Percentiles rank a stretch among this genome's conserved stretches.
Conservation (phyloP, 2,113 vertebrate genomes). For the Conger conger region DNA sequence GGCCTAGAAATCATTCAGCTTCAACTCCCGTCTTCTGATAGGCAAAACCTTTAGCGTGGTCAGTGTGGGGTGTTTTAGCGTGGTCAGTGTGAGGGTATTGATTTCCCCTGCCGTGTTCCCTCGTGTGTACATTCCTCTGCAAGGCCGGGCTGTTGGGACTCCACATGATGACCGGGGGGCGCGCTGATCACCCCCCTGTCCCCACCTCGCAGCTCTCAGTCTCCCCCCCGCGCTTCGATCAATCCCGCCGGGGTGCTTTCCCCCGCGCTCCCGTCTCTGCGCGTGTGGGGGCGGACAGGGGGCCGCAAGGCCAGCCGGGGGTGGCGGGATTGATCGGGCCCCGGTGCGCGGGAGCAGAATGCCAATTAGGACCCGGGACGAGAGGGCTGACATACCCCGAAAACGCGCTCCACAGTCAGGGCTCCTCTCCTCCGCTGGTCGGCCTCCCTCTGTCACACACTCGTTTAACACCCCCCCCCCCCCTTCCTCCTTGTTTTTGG, state of each 20-base stretch:
- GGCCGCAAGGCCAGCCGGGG: not conserved
- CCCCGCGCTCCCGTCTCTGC: not conserved
- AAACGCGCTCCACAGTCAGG: slow-evolving; percentile 1
- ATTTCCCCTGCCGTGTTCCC: slow-evolving; percentile 52
- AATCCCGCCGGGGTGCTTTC: slow-evolving; percentile 22
- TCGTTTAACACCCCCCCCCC: not conserved
- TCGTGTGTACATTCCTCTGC: slow-evolving; percentile 43
- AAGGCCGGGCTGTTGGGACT: slow-evolving; percentile 57
- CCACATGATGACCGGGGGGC: slow-evolving; percentile 46
- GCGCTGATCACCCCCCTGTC: not conserved
- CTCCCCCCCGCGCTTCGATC: slow-evolving; percentile 37
- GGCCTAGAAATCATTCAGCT: slow-evolving; percentile 19
- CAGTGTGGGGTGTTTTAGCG: slow-evolving; percentile 32
- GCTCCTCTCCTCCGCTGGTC: not conserved
- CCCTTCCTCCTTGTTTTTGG: not conserved
- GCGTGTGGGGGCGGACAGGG: not conserved
- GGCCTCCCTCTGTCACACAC: too few species aligned
- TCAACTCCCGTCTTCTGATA: slow-evolving; percentile 51
- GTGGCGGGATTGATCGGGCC: slow-evolving; percentile 4
- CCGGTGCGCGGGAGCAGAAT: slow-evolving; percentile 29
- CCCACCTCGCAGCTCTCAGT: not conserved
- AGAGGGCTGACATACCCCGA: slow-evolving; percentile 20
- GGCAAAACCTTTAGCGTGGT: slow-evolving; percentile 37
- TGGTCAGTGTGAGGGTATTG: slow-evolving; percentile 41
- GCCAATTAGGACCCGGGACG: slow-evolving; percentile 48